phyloP scores from a whole-genome alignment of 2,113 vertebrate genomes.

The Uropsilus gracilis region DNA sequence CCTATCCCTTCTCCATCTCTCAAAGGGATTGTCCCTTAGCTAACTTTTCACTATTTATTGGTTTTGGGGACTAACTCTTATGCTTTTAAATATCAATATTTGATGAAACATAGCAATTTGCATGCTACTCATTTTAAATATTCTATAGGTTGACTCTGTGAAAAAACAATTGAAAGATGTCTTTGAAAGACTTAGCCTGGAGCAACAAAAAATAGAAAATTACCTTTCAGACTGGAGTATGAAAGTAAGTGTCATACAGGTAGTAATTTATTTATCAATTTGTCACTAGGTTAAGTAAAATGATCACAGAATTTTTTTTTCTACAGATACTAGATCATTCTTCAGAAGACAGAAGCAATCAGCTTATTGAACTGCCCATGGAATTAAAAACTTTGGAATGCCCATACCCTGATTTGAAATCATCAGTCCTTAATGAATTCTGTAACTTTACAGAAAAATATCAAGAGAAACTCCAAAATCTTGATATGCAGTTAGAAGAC shows the following conservation, averaged over 20 bases:
- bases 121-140: constrained; percentile 26
- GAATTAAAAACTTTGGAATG: constrained; percentile 89
- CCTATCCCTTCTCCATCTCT: background rate
- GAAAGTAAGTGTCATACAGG: constrained; percentile 84
- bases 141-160: constrained; percentile 88
- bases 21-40: background rate
- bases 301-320: constrained; percentile 43
- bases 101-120: constrained; percentile 32
- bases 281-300: constrained; percentile 35
- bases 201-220: constrained; percentile 86
- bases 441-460: constrained; percentile 86
- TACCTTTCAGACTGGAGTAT: constrained; percentile 83
- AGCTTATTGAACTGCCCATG: constrained; percentile 83
- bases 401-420: constrained; percentile 90
- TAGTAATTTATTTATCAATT: constrained; percentile 12
- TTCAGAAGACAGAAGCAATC: constrained; percentile 75
- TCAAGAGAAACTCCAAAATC: constrained; percentile 83
- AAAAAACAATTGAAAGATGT: constrained; percentile 89
- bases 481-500: constrained; percentile 84
- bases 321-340: constrained; percentile 66
- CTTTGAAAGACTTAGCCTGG: constrained; percentile 86
- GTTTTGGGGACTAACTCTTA: background rate
- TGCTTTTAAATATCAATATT: constrained; percentile 12
- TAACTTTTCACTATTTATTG: constrained; percentile 12
- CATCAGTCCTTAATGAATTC: constrained; percentile 88